phyloP scores from a whole-genome alignment of 2,888 invertebrate species.

The Ctenicera cuprea region DNA sequence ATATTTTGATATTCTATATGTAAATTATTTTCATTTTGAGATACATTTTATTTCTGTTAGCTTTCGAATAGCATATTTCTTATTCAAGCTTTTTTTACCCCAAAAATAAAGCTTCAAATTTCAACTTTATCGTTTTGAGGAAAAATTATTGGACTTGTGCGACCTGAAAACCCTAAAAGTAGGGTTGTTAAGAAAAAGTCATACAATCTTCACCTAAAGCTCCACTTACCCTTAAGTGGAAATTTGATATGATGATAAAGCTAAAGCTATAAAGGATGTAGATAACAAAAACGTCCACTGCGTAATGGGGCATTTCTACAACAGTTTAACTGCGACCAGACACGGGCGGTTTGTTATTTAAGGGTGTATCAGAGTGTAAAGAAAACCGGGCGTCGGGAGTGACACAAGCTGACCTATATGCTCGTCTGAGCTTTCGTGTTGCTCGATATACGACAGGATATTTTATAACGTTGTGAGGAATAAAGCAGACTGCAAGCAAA shows the following conservation, averaged over 20 bases:
- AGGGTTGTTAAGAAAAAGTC: not conserved
- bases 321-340: slow-evolving; percentile 22
- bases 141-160: too few species aligned
- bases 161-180: too few species aligned
- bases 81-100: too few species aligned
- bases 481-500: not conserved
- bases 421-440: not conserved
- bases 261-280: slow-evolving; percentile 18
- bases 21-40: too few species aligned
- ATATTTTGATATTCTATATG: too few species aligned
- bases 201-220: not conserved
- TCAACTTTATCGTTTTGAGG: not conserved
- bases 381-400: not conserved
- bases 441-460: slow-evolving; percentile 14
- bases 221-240: not conserved
- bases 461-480: slow-evolving; percentile 1
- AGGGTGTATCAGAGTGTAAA: slow-evolving; percentile 23
- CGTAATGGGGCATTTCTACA: slow-evolving; percentile 15
- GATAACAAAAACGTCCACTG: slow-evolving; percentile 13
- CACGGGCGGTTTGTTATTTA: slow-evolving; percentile 28
- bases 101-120: not conserved
- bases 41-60: too few species aligned
- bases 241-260: slow-evolving; percentile 9
- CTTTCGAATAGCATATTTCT: too few species aligned
- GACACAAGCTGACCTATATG: slow-evolving; percentile 19